Conservation (phyloP, 2,113 vertebrate genomes). For the Lagopus leucura region DNA sequence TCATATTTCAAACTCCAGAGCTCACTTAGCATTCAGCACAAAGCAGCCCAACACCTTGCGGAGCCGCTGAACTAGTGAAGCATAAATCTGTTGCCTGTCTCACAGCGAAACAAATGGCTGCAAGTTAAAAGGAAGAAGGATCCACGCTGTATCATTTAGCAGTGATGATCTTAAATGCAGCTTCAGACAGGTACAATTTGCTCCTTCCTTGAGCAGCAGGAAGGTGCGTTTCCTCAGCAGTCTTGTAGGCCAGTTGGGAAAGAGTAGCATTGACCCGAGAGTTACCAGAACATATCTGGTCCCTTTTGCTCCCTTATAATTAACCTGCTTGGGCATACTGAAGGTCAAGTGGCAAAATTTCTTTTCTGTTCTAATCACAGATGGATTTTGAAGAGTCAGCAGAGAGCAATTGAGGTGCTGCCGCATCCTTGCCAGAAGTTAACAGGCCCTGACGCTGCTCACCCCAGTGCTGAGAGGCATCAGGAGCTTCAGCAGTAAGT, state of each 20-base stretch:
- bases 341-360: background rate
- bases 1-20: constrained; percentile 32
- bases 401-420: background rate
- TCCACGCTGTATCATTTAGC: background rate
- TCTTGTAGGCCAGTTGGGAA: background rate
- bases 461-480: background rate
- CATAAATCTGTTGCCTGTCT: constrained; percentile 17
- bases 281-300: background rate
- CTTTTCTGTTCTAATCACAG: background rate
- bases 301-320: background rate
- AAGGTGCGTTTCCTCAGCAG: background rate
- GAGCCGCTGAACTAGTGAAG: background rate
- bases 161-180: background rate
- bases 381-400: constrained; percentile 28
- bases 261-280: background rate
- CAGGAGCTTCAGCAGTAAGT: background rate
- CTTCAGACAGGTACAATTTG: background rate
- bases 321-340: background rate
- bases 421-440: background rate
- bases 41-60: background rate
- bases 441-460: constrained; percentile 23
- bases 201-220: background rate
- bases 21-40: constrained; percentile 4
- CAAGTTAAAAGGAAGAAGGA: background rate
- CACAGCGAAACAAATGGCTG: background rate